phyloP scores from a whole-genome alignment of 2,113 vertebrate species.

The Hemibagrus wyckioides region DNA sequence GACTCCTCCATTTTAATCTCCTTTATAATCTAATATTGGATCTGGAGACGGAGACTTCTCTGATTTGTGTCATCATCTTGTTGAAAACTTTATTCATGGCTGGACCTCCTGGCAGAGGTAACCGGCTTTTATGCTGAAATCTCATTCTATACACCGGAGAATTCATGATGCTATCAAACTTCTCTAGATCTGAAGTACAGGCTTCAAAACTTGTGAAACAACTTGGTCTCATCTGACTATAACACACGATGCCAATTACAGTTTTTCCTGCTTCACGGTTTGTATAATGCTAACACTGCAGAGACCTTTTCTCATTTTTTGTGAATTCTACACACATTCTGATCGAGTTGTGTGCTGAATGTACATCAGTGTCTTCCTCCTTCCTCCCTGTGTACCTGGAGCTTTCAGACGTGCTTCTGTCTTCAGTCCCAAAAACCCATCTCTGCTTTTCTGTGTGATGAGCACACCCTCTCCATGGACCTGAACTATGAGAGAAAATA shows the following conservation, averaged over 20 bases:
- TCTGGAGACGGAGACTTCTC: not conserved
- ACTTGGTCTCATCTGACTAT: not conserved
- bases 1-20: not conserved
- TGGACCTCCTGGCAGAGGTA: not conserved
- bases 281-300: not conserved
- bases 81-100: not conserved
- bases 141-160: not conserved
- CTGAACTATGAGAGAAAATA: not conserved
- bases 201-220: not conserved
- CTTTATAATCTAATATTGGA: not conserved
- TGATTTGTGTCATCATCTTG: not conserved
- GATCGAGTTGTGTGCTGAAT: slow-evolving; percentile 19
- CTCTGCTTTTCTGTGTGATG: not conserved
- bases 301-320: not conserved
- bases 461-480: not conserved
- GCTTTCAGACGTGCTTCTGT: not conserved
- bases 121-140: not conserved
- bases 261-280: not conserved
- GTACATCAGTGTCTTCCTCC: slow-evolving; percentile 23
- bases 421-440: slow-evolving; percentile 1
- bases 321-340: slow-evolving; percentile 5
- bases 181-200: not conserved
- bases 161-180: not conserved
- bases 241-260: not conserved
- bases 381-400: not conserved